Evolutionary conservation across 1,140 invertebrate genomes (phyloP).

Genomic region (Leucophenga varia): DNA sequence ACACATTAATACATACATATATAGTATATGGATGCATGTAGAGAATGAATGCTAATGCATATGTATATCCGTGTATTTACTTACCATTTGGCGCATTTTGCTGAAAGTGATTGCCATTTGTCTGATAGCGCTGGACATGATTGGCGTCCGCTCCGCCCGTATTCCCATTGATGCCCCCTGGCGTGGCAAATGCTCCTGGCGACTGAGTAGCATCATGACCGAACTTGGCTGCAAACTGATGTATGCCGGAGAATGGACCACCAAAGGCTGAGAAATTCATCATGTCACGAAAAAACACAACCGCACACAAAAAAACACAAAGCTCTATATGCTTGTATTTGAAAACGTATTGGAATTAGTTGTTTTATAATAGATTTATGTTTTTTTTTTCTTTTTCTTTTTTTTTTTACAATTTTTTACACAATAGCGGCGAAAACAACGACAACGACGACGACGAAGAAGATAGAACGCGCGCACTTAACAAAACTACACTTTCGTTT

Average conservation of each 20-base stretch:
- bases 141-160: slow-evolving; percentile 29
- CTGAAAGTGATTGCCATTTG: slow-evolving; percentile 57
- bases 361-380: too few species aligned
- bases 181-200: slow-evolving; percentile 51
- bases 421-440: too few species aligned
- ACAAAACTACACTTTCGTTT: too few species aligned
- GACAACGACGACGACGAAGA: too few species aligned
- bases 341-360: too few species aligned
- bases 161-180: slow-evolving; percentile 29
- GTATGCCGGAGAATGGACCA: slow-evolving; percentile 54
- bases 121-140: slow-evolving; percentile 56
- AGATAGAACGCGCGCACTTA: too few species aligned
- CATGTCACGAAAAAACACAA: slow-evolving; percentile 31
- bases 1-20: slow-evolving; percentile 13
- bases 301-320: slow-evolving; percentile 6
- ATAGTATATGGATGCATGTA: slow-evolving; percentile 5
- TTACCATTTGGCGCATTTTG: slow-evolving; percentile 56
- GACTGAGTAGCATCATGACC: slow-evolving; percentile 43
- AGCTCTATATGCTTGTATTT: too few species aligned
- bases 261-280: slow-evolving; percentile 57
- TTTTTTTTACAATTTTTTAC: too few species aligned
- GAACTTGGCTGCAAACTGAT: slow-evolving; percentile 56
- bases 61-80: slow-evolving; percentile 22
- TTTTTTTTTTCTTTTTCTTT: too few species aligned
- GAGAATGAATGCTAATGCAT: slow-evolving; percentile 6